phyloP scores from a whole-genome alignment of 2,888 invertebrate genomes.

The Melipona bicolor region DNA sequence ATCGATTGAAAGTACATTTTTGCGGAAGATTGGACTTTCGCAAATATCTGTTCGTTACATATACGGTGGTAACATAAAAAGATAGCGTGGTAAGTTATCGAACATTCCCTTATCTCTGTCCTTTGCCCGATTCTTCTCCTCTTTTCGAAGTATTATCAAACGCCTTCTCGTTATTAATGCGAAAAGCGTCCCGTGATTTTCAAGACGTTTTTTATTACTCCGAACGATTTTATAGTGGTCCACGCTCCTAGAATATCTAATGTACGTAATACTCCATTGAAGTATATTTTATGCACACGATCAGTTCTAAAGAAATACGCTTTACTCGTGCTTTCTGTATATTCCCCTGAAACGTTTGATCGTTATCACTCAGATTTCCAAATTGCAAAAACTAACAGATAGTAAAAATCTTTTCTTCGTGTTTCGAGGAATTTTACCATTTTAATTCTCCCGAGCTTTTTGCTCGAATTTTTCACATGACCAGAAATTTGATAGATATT shows the following conservation, averaged over 20 bases:
- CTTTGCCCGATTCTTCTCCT: conserved; percentile 29
- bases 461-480: not conserved
- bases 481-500: not conserved
- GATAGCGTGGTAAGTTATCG: conserved; percentile 26
- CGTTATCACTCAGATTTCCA: too few relatives aligned
- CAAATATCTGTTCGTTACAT: not conserved
- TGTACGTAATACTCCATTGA: not conserved
- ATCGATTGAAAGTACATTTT: not conserved
- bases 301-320: not conserved
- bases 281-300: not conserved
- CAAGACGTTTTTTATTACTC: not conserved
- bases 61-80: conserved; percentile 13
- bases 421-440: not conserved
- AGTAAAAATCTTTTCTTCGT: not conserved
- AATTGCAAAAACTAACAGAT: not conserved
- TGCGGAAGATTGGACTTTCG: not conserved
- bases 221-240: not conserved
- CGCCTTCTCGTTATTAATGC: conserved; percentile 61
- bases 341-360: not conserved
- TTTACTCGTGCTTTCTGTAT: not conserved
- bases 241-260: conserved; percentile 6
- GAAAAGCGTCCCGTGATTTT: conserved; percentile 50
- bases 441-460: not conserved
- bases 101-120: conserved; percentile 41
- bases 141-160: conserved; percentile 51